Conservation (phyloP, 2,797 vertebrate genomes). For the Champsocephalus esox region DNA sequence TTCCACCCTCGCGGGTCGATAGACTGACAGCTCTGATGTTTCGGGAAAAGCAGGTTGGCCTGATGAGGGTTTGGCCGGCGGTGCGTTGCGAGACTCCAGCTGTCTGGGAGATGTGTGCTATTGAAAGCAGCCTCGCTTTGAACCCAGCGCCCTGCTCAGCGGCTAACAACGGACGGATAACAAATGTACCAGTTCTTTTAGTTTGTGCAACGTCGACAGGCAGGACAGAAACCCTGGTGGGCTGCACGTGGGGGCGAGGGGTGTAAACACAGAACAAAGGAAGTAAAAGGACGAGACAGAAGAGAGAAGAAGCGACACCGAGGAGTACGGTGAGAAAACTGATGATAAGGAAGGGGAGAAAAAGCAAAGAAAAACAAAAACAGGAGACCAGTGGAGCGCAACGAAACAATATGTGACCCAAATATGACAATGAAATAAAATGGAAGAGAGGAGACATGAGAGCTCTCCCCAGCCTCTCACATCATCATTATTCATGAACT, state of each 20-base stretch:
- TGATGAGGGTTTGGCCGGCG: constrained; percentile 63
- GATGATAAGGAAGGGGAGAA: constrained; percentile 38
- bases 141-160: constrained; percentile 57
- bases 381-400: constrained; percentile 44
- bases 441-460: constrained; percentile 35
- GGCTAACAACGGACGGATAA: constrained; percentile 64
- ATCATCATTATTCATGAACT: constrained; percentile 50
- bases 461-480: constrained; percentile 20
- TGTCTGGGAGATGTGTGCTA: constrained; percentile 68
- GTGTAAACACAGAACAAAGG: constrained; percentile 29
- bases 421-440: constrained; percentile 63
- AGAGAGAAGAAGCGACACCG: constrained; percentile 30
- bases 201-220: constrained; percentile 48
- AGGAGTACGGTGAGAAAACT: constrained; percentile 32
- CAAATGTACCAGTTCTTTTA: constrained; percentile 54
- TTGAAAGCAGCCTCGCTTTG: constrained; percentile 67
- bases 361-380: constrained; percentile 35
- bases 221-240: constrained; percentile 53
- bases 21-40: constrained; percentile 78
- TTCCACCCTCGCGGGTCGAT: constrained; percentile 45
- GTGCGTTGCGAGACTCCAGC: constrained; percentile 50
- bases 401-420: constrained; percentile 62
- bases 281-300: constrained; percentile 20
- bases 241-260: constrained; percentile 4
- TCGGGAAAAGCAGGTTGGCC: constrained; percentile 74